phyloP scores from a whole-genome alignment of 2,797 vertebrate species.

The Borostomias antarcticus region DNA sequence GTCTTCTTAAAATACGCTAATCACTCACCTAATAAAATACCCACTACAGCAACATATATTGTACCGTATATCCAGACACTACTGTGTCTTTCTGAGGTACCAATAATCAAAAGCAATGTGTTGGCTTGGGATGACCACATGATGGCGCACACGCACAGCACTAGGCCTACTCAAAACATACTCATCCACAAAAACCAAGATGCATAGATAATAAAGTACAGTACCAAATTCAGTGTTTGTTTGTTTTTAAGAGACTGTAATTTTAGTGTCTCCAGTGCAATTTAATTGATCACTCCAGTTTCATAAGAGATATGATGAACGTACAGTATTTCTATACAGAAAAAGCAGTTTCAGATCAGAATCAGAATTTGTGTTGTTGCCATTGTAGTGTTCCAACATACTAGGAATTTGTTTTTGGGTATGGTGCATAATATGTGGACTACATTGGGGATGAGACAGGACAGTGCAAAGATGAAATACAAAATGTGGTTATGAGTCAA shows the following conservation, averaged over 20 bases:
- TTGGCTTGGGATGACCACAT: constrained; percentile 45
- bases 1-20: too few species aligned
- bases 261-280: neutral
- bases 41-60: neutral
- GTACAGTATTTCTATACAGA: too few species aligned
- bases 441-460: too few species aligned
- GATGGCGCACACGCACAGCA: constrained; percentile 53
- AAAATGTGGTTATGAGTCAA: constrained; percentile 2
- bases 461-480: neutral
- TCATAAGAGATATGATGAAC: too few species aligned
- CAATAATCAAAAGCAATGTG: constrained; percentile 14
- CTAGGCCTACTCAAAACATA: neutral
- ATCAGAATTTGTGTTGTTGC: too few species aligned
- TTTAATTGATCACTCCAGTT: neutral
- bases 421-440: too few species aligned
- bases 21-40: too few species aligned
- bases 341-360: too few species aligned
- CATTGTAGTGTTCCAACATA: too few species aligned
- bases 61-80: too few species aligned
- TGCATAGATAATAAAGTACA: neutral
- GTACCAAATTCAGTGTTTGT: neutral
- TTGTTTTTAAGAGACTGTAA: too few species aligned
- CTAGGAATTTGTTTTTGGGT: too few species aligned
- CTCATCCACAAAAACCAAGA: neutral
- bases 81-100: neutral